A percentile compares a stretch with the other conserved stretches of the same genome.
Conservation (phyloP, 2,888 invertebrate species). For the Cephus pulcher region DNA sequence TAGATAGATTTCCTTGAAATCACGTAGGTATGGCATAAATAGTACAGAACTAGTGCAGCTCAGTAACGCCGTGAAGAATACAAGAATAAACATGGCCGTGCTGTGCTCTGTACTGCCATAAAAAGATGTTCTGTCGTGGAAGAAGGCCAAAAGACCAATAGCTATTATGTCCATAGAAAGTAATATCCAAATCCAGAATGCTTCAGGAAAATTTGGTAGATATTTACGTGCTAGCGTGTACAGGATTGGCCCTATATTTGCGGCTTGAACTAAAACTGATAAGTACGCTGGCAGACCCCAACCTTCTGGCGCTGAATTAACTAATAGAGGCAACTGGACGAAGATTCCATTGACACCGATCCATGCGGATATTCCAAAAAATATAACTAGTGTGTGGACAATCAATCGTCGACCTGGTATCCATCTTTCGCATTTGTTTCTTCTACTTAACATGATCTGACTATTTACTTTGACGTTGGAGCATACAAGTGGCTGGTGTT, state of each 20-base stretch:
- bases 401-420: slow-evolving; percentile 39
- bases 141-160: slow-evolving; percentile 72
- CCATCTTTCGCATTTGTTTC: background rate
- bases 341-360: slow-evolving; percentile 87
- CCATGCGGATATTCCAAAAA: slow-evolving; percentile 87
- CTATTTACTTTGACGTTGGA: background rate
- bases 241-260: slow-evolving; percentile 81
- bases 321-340: slow-evolving; percentile 86
- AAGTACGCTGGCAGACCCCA: slow-evolving; percentile 88
- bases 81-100: slow-evolving; percentile 72
- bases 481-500: background rate
- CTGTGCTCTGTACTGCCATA: slow-evolving; percentile 71
- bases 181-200: slow-evolving; percentile 70
- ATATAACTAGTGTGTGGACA: slow-evolving; percentile 77
- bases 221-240: slow-evolving; percentile 72
- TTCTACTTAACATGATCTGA: background rate
- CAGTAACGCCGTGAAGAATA: slow-evolving; percentile 78
- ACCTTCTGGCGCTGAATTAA: slow-evolving; percentile 81
- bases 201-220: slow-evolving; percentile 67
- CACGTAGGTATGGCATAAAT: slow-evolving; percentile 86
- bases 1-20: slow-evolving; percentile 80
- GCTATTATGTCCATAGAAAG: slow-evolving; percentile 70
- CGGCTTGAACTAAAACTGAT: slow-evolving; percentile 81
- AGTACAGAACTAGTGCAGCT: slow-evolving; percentile 89
- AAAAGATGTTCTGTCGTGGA: slow-evolving; percentile 70